Conservation (phyloP, 2,888 invertebrate species). For the Yponomeuta cagnagella region DNA sequence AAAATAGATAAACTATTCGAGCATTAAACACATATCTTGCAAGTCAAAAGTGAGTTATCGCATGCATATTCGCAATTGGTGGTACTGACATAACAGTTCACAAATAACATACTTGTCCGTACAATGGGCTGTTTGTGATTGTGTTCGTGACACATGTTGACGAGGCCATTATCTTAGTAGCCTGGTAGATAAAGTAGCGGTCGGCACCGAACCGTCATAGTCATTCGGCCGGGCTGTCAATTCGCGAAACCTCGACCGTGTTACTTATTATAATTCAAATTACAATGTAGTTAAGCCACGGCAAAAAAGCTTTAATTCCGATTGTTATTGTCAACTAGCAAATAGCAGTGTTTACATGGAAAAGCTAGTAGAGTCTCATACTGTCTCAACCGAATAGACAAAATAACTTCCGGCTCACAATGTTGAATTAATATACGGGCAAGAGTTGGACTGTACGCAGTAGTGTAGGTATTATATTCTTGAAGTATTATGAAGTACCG, state of each 20-base stretch:
- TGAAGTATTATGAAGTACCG: too few species aligned
- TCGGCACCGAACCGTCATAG: slow-evolving; percentile 17
- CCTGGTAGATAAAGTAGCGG: slow-evolving; percentile 17
- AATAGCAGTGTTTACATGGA: too few species aligned
- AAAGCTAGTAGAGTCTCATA: too few species aligned
- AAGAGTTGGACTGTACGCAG: too few species aligned
- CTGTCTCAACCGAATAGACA: too few species aligned
- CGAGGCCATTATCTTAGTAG: slow-evolving; percentile 15
- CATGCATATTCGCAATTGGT: not conserved
- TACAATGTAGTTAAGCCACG: not conserved
- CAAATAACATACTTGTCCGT: not conserved
- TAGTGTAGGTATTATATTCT: too few species aligned
- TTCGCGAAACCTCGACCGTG: slow-evolving; percentile 10
- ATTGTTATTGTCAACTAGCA: slow-evolving; percentile 25
- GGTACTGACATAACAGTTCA: not conserved
- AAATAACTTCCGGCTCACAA: too few species aligned
- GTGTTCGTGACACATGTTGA: slow-evolving; percentile 9
- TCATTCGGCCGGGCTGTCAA: not conserved
- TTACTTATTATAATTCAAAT: slow-evolving; percentile 17
- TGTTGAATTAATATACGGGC: too few species aligned
- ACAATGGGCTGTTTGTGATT: not conserved
- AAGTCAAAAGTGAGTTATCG: not conserved
- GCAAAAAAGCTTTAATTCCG: not conserved
- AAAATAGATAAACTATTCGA: not conserved
- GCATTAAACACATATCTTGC: not conserved